Conservation (phyloP, 53 echinoderm and acorn worm species). For the Temnopleurus reevesii region DNA sequence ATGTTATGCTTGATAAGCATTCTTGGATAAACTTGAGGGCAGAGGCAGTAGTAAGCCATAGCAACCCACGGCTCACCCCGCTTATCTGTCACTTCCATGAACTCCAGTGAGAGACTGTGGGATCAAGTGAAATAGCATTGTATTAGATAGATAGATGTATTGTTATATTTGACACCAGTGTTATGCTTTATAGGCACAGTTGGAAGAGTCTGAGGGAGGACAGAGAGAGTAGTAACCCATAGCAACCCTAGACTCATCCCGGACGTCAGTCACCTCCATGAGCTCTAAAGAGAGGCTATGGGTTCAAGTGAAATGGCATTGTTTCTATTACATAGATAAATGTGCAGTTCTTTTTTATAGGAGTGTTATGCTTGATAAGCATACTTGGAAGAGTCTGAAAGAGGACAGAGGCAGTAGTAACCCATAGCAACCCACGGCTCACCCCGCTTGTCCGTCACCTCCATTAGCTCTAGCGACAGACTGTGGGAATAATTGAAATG, state of each 20-base stretch:
- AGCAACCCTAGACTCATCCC: conserved; percentile 89
- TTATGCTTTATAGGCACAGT: no score
- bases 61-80: conserved; percentile 88
- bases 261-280: conserved; percentile 86
- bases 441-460: conserved; percentile 82
- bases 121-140: no score
- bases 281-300: conserved; percentile 78
- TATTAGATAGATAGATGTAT: no score
- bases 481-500: no score
- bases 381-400: conserved; percentile 65
- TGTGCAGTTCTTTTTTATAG: no score
- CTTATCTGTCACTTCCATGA: conserved; percentile 85
- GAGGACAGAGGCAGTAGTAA: conserved; percentile 74
- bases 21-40: conserved; percentile 58
- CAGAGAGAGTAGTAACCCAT: conserved; percentile 92
- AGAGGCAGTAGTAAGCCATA: conserved; percentile 85
- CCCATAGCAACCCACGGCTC: conserved; percentile 99
- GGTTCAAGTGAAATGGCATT: no score
- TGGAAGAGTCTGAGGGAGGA: conserved; percentile 61
- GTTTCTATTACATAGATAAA: no score
- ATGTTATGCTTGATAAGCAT: no score
- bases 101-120: conserved; percentile 70
- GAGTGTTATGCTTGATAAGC: no score
- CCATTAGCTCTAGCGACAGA: conserved; percentile 80
- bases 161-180: no score